Evolutionary conservation across 2,888 invertebrate genomes (phyloP), one percentile per base, ranked within the genome.

Genomic region (Diploptera punctata): DNA sequence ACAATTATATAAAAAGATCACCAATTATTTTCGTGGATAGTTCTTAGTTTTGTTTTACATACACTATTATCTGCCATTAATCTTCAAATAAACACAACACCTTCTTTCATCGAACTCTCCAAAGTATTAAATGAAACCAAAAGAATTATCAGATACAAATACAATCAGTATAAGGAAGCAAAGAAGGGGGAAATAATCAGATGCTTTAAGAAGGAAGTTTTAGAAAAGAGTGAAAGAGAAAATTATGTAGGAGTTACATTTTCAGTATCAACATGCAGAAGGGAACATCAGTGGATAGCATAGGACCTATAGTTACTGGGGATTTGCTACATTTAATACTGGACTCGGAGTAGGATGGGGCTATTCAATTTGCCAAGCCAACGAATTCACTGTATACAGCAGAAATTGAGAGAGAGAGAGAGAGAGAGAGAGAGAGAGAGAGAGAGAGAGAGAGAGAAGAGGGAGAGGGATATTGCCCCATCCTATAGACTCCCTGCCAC

Each of bases 271-370:
- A 3, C 24, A 54, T 54, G 10, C 21, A 54, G 54, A 54, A 33
- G 24, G 29, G 1, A 57, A 57, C 29, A 31, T 24, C 57, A 18
- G 26, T 57, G 24, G 13, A 57, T 29, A 57, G 57, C 57, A 29
- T 18, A 16, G 18, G 26, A 3, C 31, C 31, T 16, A 1, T 29
- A 24, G 29, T 29, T 57, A 24, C n/a, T n/a, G 29, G 29, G 71
- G 71, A 71, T 71, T 71, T 71, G 71, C 71, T 67, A 71, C 71
- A 71, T 71, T 71, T 71, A 67, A 71, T 71, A 71, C 71, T 38
- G 61, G 57, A 26, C 65, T n/a, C 9, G 2, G 21, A 43, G 43
- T 16, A 9, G 26, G 47, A 19, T 16, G 65, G 24, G 44, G n/a
- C 47, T 65, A 71, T 71, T 71, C 71, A 71, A 71, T 71, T 71